A percentile compares a stretch with the other conserved stretches of the same genome.
phyloP scores from a whole-genome alignment of 2,797 vertebrate species.

The Crenuchus spilurus region DNA sequence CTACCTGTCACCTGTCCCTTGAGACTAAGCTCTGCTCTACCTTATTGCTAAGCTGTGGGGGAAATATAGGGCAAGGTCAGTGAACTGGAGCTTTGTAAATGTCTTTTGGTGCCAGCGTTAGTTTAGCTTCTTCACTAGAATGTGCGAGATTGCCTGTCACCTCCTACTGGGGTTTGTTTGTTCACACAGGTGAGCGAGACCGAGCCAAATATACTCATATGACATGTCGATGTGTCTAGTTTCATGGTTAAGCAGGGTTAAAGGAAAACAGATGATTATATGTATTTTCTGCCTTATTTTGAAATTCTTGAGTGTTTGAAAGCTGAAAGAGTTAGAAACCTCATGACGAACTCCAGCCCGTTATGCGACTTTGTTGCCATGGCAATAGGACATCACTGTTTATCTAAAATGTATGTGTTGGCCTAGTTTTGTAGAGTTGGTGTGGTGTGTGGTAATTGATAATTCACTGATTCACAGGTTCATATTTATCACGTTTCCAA shows the following conservation, averaged over 20 bases:
- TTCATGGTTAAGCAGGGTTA: background rate
- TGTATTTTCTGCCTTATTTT: slow-evolving; percentile 2
- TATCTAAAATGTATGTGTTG: background rate
- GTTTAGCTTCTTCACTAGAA: background rate
- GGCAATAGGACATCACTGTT: background rate
- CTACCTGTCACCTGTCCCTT: slow-evolving; percentile 1
- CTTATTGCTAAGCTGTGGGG: background rate
- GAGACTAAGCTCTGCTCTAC: background rate
- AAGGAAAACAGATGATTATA: background rate
- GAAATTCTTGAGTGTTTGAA: background rate
- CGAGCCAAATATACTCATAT: background rate
- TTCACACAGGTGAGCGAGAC: slow-evolving; percentile 1
- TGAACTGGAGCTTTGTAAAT: slow-evolving; percentile 5
- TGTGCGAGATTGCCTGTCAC: background rate
- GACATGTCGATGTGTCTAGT: background rate
- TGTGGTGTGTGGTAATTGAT: background rate
- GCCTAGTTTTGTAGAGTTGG: slow-evolving; percentile 2
- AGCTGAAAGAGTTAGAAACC: background rate
- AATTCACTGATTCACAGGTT: background rate
- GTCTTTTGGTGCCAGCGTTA: background rate
- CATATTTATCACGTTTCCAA: background rate
- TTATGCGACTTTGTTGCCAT: slow-evolving; percentile 34
- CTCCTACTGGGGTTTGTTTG: slow-evolving; percentile 1
- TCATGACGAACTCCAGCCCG: background rate
- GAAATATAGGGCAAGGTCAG: slow-evolving; percentile 5